phyloP scores from a whole-genome alignment of 2,888 invertebrate genomes.

The Drosophila helvetica region DNA sequence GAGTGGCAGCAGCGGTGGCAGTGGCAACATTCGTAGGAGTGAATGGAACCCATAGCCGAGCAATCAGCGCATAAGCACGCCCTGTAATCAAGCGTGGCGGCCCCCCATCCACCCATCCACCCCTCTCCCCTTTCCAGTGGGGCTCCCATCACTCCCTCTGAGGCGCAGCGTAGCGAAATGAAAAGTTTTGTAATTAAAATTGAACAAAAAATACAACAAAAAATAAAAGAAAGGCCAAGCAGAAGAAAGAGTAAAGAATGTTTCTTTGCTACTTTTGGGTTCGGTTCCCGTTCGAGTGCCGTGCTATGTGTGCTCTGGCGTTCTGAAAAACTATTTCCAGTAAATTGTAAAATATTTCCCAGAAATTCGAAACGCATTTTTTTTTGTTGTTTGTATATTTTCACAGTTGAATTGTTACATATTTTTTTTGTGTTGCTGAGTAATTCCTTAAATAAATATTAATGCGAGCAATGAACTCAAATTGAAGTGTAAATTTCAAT shows the following conservation, averaged over 20 bases:
- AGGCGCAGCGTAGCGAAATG: constrained; percentile 71
- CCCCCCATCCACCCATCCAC: constrained; percentile 13
- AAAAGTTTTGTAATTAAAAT: constrained; percentile 83
- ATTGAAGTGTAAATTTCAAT: not conserved
- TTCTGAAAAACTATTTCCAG: constrained; percentile 33
- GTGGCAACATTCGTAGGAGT: constrained; percentile 16
- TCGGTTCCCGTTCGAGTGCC: no score
- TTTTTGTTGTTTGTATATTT: no score
- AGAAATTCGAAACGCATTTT: not conserved
- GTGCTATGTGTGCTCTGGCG: constrained; percentile 9
- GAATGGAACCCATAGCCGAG: constrained; percentile 65
- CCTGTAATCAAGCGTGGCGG: constrained; percentile 73
- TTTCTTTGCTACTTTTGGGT: constrained; percentile 24
- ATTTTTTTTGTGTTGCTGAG: not conserved
- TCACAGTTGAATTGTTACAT: not conserved
- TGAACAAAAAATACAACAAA: constrained; percentile 64
- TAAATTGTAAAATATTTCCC: constrained; percentile 2
- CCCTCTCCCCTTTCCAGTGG: not conserved
- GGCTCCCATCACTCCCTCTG: constrained; percentile 2
- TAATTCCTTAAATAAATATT: not conserved
- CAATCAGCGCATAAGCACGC: constrained; percentile 79
- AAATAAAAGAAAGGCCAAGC: constrained; percentile 42
- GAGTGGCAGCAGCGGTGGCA: constrained; percentile 14
- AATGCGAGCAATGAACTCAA: not conserved
- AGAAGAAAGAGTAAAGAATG: constrained; percentile 51